Conservation (phyloP, 2,888 invertebrate species). For the Plusia festucae region DNA sequence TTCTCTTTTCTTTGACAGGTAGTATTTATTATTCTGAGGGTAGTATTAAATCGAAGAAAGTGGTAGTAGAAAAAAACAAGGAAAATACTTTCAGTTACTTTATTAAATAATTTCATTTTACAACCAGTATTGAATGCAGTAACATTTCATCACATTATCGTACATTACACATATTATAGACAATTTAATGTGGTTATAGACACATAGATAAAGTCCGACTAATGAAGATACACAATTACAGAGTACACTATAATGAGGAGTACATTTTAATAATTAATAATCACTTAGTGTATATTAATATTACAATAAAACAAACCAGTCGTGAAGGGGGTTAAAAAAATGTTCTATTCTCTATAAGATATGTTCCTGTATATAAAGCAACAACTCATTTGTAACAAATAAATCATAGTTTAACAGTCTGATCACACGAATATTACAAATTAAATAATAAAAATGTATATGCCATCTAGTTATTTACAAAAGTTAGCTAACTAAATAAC, state of each 20-base stretch:
- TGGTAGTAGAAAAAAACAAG: constrained; percentile 19
- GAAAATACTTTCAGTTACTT: constrained; percentile 79
- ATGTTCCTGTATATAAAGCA: constrained; percentile 86
- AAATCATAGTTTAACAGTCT: constrained; percentile 88
- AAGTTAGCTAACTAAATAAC: constrained; percentile 89
- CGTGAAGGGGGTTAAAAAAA: constrained; percentile 70
- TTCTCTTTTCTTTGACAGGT: too few relatives aligned
- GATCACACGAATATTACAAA: constrained; percentile 89
- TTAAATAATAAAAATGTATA: constrained; percentile 87
- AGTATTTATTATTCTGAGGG: too few relatives aligned
- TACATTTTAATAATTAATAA: constrained; percentile 64
- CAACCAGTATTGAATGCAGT: constrained; percentile 87
- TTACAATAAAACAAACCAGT: constrained; percentile 73
- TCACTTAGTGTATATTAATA: constrained; percentile 66
- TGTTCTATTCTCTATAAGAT: constrained; percentile 79
- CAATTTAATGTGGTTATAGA: constrained; percentile 82
- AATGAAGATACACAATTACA: constrained; percentile 74
- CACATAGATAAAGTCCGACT: constrained; percentile 79
- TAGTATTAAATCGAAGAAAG: too few relatives aligned
- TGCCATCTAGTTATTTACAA: constrained; percentile 88
- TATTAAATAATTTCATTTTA: constrained; percentile 88
- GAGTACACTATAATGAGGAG: constrained; percentile 70
- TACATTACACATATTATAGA: constrained; percentile 80
- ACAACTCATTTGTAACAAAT: constrained; percentile 87
- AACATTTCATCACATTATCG: constrained; percentile 85